These are phyloP conservation scores for Zalophus californianus DNA, from an alignment of 2,797 vertebrate species.

Conservation along the genomic window DNA sequence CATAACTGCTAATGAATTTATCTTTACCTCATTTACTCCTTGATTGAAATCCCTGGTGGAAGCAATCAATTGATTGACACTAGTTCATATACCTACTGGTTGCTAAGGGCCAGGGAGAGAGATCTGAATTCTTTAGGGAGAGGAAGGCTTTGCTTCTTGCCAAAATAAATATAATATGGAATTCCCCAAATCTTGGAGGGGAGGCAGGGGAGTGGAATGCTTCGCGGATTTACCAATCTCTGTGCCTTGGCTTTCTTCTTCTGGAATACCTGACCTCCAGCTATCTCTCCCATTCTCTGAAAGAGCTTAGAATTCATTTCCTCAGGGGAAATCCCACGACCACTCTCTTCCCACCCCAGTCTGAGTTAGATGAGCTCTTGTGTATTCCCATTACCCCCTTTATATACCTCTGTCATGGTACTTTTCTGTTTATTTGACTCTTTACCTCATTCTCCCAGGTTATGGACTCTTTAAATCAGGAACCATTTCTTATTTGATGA, in stretches of 20 bases:
- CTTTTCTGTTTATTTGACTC: not conserved
- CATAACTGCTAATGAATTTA: not conserved
- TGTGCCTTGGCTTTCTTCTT: not conserved
- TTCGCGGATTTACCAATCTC: not conserved
- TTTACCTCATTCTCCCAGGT: not conserved
- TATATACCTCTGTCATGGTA: not conserved
- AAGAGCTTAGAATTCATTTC: not conserved
- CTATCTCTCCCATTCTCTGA: not conserved
- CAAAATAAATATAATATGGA: not conserved
- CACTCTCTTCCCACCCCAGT: not conserved
- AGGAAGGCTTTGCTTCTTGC: not conserved
- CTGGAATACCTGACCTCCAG: not conserved
- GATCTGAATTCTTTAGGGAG: not conserved
- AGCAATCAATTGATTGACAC: not conserved
- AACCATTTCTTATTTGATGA: not conserved
- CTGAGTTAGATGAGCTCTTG: not conserved
- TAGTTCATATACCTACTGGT: not conserved
- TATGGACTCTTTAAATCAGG: not conserved
- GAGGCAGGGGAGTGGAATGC: not conserved
- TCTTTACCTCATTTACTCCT: not conserved
- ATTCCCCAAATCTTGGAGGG: not conserved
- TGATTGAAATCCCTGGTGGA: not conserved
- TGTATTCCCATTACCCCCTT: not conserved
- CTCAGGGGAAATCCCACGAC: not conserved
- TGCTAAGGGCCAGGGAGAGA: not conserved